Base-by-base conservation (phyloP, 2,888 invertebrate species). In the Aquatica leii region DNA sequence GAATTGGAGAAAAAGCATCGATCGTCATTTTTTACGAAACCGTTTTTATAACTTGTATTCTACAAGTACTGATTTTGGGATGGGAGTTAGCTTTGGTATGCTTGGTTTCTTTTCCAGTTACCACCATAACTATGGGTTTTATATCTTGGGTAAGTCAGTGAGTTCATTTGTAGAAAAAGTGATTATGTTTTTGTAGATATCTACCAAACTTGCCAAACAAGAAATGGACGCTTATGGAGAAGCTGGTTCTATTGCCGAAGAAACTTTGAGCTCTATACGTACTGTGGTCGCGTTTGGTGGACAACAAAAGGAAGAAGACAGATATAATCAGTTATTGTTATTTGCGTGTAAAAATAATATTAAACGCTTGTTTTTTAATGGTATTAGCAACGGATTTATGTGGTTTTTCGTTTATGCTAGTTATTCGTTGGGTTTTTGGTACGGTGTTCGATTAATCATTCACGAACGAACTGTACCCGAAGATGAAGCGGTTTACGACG, bases 401-500 rank as follows among this genome's bases (percentile, higher is more conserved):
- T 93, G 91, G 89, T 86, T 93, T 71, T 88, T 91, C 71, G 89
- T 93, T 63, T 94, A 91, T 79, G 83, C 85, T 40, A 87, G 91
- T 2, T 93, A 94, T 74, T 90, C 90, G 0, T 79, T 94, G 21
- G 91, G 93, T 0, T 93, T 95, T 79, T 94, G 93, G 92, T 94
- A 92, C 77, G 94, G 94, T 0, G 88, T 91, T 68, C 84, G 82
- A 40, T 80, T 91, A 8, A 85, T 91, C 71, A 73, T 88, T 0
- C 84, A 86, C 12, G 87, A 89, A 15, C 82, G 84, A 21, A 0
- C 59, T 34, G 48, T 65, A 9, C 77, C 78, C 0, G 6, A 37
- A 0, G 71, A 77, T 0, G 75, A 81, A 9, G 79, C 75, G 46
- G 83, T 80, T 52, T 91, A 91, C 71, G 84, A 86, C 60, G 84